These are phyloP conservation scores for Scaptomyza graminum DNA, from an alignment of 1,140 invertebrate species.

Conservation along the genomic window DNA sequence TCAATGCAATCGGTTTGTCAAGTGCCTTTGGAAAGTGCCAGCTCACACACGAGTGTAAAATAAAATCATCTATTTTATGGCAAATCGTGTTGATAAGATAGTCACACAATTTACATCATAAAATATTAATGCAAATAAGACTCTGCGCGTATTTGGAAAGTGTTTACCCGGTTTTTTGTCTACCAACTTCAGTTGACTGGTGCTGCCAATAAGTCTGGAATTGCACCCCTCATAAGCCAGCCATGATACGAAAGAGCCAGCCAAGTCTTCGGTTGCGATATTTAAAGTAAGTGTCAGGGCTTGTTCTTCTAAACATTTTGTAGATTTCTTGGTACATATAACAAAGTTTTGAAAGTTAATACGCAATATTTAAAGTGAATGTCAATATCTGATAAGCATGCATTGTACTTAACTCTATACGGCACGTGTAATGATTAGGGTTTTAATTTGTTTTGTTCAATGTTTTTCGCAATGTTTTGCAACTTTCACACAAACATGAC, in stretches of 20 bases:
- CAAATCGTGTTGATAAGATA: conserved; percentile 58
- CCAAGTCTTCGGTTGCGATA: too few species aligned
- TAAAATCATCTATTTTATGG: conserved; percentile 66
- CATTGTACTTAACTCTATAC: conserved; percentile 24
- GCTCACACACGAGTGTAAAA: conserved; percentile 16
- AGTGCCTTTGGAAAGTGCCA: conserved; percentile 15
- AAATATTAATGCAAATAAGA: conserved; percentile 19
- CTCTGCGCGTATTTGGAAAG: too few species aligned
- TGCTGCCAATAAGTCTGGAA: conserved; percentile 48
- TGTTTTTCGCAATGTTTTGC: neutral
- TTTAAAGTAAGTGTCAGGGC: too few species aligned
- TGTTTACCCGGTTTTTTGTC: conserved; percentile 42
- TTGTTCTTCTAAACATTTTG: too few species aligned
- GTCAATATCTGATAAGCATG: conserved; percentile 56
- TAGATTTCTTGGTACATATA: neutral
- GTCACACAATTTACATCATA: conserved; percentile 65
- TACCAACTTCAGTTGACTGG: conserved; percentile 29
- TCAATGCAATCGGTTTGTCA: conserved; percentile 29
- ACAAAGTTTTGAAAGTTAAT: conserved; percentile 4
- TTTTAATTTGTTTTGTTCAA: neutral
- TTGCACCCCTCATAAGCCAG: neutral
- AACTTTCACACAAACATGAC: conserved; percentile 18
- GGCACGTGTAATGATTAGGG: conserved; percentile 1
- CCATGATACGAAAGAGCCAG: too few species aligned
- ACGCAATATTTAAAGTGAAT: conserved; percentile 44